Evolutionary conservation across 2,888 invertebrate genomes (phyloP).

Genomic region (Agonopterix subpropinquella): DNA sequence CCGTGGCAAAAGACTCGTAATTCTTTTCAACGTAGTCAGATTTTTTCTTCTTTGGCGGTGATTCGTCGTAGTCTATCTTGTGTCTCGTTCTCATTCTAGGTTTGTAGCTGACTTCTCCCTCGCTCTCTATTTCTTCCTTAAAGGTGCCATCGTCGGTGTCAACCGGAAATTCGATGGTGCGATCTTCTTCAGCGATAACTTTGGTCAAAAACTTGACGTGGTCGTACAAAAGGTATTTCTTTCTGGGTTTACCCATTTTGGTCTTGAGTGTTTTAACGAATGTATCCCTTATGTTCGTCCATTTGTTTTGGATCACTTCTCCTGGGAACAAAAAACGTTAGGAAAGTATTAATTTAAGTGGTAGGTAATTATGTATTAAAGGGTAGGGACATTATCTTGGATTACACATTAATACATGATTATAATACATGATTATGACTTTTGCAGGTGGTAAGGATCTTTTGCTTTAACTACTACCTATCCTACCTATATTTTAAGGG

Average conservation of each 20-base stretch:
- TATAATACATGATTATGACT: too few relatives aligned
- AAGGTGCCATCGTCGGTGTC: slow-evolving; percentile 12
- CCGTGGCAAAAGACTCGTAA: not conserved
- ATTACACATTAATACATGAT: too few relatives aligned
- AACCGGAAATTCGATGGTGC: slow-evolving; percentile 13
- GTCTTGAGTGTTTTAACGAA: slow-evolving; percentile 52
- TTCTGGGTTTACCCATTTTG: slow-evolving; percentile 41
- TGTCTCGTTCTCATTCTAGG: slow-evolving; percentile 11
- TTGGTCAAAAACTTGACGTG: slow-evolving; percentile 49
- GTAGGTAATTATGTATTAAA: too few relatives aligned
- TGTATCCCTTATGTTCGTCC: slow-evolving; percentile 62
- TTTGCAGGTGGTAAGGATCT: too few relatives aligned
- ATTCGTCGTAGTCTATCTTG: slow-evolving; percentile 11
- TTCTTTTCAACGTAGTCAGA: slow-evolving; percentile 9
- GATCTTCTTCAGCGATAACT: slow-evolving; percentile 27
- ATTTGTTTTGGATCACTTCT: slow-evolving; percentile 50
- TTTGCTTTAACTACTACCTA: too few relatives aligned
- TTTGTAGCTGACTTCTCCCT: slow-evolving; percentile 12
- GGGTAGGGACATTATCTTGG: too few relatives aligned
- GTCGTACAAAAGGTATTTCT: slow-evolving; percentile 47
- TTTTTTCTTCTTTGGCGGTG: slow-evolving; percentile 24
- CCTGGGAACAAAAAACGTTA: slow-evolving; percentile 29
- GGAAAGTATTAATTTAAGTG: too few relatives aligned
- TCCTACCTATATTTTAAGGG: too few relatives aligned
- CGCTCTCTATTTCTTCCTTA: slow-evolving; percentile 22